Evolutionary conservation across 1,140 invertebrate species (phyloP).

Genomic region (Cepaea nemoralis): DNA sequence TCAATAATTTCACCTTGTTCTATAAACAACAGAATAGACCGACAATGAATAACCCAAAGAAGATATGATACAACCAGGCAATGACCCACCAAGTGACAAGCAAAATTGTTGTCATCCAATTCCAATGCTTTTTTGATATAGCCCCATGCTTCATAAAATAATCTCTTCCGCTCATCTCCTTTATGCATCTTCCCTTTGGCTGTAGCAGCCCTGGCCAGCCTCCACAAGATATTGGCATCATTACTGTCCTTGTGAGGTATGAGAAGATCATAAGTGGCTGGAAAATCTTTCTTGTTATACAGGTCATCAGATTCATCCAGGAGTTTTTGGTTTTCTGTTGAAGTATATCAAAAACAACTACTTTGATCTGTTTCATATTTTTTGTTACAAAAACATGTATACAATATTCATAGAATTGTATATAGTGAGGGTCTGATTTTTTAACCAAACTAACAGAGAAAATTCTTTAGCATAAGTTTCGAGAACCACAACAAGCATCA

Average conservation of each 20-base stretch:
- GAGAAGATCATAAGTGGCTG: constrained; percentile 52
- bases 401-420: too few relatives aligned
- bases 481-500: too few relatives aligned
- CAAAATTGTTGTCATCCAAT: constrained; percentile 78
- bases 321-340: constrained; percentile 28
- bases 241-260: constrained; percentile 58
- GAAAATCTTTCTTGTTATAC: constrained; percentile 43
- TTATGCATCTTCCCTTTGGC: constrained; percentile 79
- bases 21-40: too few relatives aligned
- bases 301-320: constrained; percentile 47
- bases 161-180: constrained; percentile 74
- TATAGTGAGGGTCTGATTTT: too few relatives aligned
- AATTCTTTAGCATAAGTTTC: too few relatives aligned
- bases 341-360: too few relatives aligned
- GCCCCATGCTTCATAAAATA: constrained; percentile 79
- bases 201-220: constrained; percentile 80
- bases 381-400: too few relatives aligned
- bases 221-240: constrained; percentile 83
- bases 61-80: too few relatives aligned
- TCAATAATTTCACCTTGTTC: too few relatives aligned
- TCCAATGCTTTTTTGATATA: constrained; percentile 76
- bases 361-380: too few relatives aligned
- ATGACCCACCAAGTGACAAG: constrained; percentile 79
- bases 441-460: too few relatives aligned
- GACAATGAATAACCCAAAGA: too few relatives aligned